Base-by-base conservation (phyloP, 1,140 invertebrate species). In the Steinernema feltiae region DNA sequence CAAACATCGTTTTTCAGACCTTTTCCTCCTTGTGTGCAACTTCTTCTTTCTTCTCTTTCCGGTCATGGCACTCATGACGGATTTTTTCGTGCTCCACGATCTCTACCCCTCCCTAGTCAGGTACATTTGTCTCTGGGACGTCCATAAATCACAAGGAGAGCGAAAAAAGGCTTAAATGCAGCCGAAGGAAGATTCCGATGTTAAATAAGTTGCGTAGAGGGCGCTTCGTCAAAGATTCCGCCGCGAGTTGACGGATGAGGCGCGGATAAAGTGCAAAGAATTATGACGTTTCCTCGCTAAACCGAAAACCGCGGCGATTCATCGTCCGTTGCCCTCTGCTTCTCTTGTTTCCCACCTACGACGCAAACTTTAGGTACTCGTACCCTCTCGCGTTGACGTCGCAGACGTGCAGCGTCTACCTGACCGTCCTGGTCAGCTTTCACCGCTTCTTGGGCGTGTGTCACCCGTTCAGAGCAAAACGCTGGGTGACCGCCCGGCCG, bases 41-140 rank as follows among this genome's bases (percentile, higher is more conserved):
- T 86, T 85, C 73, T 86, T 83, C 72, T 86, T 85, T 70, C 80
- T 86, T 29, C 78, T 86, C 24, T 77, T 85, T 31, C 84, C 84
- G 17, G 84, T 86, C 0, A 75, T 86, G 7, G 85, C 85, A 31
- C 81, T 81, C 15, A 83, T 86, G 69, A 79, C 79, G 17, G 77
- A 86, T 27, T 81, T 74, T 30, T 83, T 85, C 72, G 80, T 84
- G 29, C 79, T 84, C 35, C 85, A 86, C 48, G 79, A 84, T 63
- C 32, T 76, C 2, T 85, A 86, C 71, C 82, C 84, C 12, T 29
- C 74, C 15, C 76, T 85, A 15, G 78, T 84, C 29, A 75, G 82
- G 83, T 84, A 78, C 53, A 27, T 63, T 27, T 15, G 15, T 27
- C 15, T 21, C 24, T 27, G 15, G 15, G 2, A 7, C 12, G 2